Evolutionary conservation across 2,888 invertebrate species (phyloP), one percentile per base, ranked within the genome.

Genomic region (Epistrophe grossulariae): DNA sequence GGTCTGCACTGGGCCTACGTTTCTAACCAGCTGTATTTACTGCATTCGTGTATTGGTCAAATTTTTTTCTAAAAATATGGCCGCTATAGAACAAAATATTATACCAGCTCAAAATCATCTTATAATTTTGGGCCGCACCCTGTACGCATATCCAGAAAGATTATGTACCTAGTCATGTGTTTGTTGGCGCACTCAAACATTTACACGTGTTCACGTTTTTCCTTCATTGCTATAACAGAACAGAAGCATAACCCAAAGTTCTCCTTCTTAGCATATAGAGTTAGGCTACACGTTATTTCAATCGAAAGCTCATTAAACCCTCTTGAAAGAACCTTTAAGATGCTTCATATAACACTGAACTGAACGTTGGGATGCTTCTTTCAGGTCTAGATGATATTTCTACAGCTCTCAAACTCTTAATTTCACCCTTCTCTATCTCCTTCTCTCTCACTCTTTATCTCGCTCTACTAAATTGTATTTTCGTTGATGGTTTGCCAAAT

Each of bases 221-320:
- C 35, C 13, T 15, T 43, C 4, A 5, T 64, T 10, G 45, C 52
- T 43, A 50, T 9, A 3, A 8, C 11, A 40, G 40, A 13, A 11
- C 13, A 3, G 13, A 7, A 8, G 28, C 10, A n/a, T n/a, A 31
- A 13, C 11, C 13, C 50, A 11, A 59, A 40, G 6, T 50, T 55
- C 19, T 11, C 35, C 10, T 40, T 2, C 45, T 70, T 17, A 28
- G 13, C 57, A 78, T 45, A 48, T 45, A 48, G 17, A 52, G 43
- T 43, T 64, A 62, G n/a, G 45, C 43, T 43, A 35, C 59, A 81
- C 78, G 62, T 73, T 68, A 73, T 77, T n/a, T 64, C 78, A 74
- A 84, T 81, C 73, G 82, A 82, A 78, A 66, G 55, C 82, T 82
- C 78, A 74, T 78, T 85, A 64, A 64, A 74, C 72, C 50, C 68